phyloP scores from a whole-genome alignment of 23 tunicate species.

The Styela plicata region DNA sequence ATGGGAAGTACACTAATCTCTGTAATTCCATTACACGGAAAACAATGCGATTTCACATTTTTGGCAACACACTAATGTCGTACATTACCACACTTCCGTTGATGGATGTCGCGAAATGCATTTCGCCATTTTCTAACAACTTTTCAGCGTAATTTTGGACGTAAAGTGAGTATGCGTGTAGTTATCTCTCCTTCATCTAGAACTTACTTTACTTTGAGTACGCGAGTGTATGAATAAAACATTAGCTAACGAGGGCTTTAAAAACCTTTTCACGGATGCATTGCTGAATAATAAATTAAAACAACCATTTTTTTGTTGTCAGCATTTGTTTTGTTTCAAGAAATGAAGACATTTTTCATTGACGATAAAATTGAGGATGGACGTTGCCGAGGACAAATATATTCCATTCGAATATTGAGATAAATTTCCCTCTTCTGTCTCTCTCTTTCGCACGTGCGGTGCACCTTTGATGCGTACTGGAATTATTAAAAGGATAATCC shows the following conservation, averaged over 20 bases:
- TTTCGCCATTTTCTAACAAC: neutral
- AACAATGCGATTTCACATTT: too few relatives aligned
- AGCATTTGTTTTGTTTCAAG: neutral
- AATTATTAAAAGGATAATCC: too few relatives aligned
- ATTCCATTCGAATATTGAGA: too few relatives aligned
- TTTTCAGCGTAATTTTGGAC: neutral
- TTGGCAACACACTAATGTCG: too few relatives aligned
- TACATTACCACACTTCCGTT: neutral
- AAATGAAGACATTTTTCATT: neutral
- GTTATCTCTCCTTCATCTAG: neutral
- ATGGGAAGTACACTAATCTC: too few relatives aligned
- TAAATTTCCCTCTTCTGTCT: too few relatives aligned
- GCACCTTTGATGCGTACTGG: too few relatives aligned
- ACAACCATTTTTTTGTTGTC: neutral
- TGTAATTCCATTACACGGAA: too few relatives aligned
- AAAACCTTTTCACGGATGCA: neutral
- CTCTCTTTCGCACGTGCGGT: too few relatives aligned
- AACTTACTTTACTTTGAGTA: neutral
- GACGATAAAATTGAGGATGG: neutral
- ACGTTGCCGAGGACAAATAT: too few relatives aligned
- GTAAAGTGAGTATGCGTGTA: neutral
- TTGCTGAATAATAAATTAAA: too few relatives aligned
- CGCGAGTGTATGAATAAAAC: neutral
- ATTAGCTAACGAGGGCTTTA: neutral
- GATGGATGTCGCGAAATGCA: neutral